Evolutionary conservation across 2,888 invertebrate species (phyloP).

Genomic region (Pollenia amentaria): DNA sequence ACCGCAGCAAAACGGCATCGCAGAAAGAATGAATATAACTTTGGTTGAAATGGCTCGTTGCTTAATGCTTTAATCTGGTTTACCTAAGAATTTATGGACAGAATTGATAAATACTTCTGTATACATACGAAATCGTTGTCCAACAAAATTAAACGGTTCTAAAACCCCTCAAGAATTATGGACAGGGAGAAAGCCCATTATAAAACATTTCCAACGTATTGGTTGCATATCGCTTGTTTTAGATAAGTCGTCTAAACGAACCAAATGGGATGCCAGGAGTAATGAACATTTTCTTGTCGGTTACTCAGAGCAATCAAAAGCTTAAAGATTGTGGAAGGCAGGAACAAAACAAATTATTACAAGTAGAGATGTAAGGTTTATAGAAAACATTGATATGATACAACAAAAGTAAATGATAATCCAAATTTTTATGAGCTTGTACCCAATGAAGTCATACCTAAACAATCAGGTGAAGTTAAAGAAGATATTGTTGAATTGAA

Average conservation of each 20-base stretch:
- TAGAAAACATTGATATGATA: neutral
- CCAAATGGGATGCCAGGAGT: too few relatives aligned
- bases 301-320: slow-evolving; percentile 25
- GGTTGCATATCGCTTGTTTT: too few relatives aligned
- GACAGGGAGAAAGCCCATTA: too few relatives aligned
- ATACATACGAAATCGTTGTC: slow-evolving; percentile 7
- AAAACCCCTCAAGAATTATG: slow-evolving; percentile 27
- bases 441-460: neutral
- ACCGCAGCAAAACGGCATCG: too few relatives aligned
- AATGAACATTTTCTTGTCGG: neutral
- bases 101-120: neutral
- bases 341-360: neutral
- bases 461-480: neutral
- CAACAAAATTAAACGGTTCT: slow-evolving; percentile 17
- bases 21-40: too few relatives aligned
- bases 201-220: too few relatives aligned
- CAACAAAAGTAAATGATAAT: neutral
- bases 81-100: neutral
- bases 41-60: too few relatives aligned
- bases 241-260: too few relatives aligned
- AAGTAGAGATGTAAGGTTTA: neutral
- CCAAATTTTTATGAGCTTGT: neutral
- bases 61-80: slow-evolving; percentile 7
- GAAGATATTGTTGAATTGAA: neutral
- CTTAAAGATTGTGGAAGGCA: slow-evolving; percentile 12